Evolutionary conservation across 2,797 vertebrate species (phyloP).

Genomic region (Graptemys geographica): DNA sequence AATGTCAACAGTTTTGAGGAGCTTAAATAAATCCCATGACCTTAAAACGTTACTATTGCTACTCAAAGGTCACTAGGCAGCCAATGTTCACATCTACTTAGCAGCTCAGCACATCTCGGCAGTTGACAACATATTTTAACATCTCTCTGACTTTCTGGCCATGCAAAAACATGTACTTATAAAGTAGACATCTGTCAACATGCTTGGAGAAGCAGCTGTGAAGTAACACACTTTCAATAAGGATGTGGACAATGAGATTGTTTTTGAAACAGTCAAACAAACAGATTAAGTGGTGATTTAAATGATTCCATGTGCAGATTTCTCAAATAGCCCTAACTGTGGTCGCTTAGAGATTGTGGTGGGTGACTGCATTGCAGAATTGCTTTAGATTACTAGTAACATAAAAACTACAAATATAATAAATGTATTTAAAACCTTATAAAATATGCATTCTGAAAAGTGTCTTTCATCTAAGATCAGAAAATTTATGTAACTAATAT

Average conservation of each 20-base stretch:
- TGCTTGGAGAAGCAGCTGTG: not conserved
- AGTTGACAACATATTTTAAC: conserved; percentile 46
- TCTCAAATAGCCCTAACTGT: not conserved
- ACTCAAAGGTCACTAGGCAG: conserved; percentile 59
- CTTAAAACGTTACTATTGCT: conserved; percentile 60
- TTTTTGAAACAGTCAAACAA: not conserved
- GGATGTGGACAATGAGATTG: not conserved
- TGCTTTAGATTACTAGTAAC: not conserved
- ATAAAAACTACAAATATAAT: accelerated
- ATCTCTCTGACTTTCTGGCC: not conserved
- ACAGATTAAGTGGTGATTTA: not conserved
- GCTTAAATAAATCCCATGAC: conserved; percentile 53
- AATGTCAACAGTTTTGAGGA: conserved; percentile 67
- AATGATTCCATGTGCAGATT: not conserved
- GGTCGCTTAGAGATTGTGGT: not conserved
- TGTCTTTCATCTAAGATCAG: not conserved
- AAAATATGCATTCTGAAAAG: not conserved
- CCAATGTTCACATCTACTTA: conserved; percentile 19
- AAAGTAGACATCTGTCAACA: conserved; percentile 19
- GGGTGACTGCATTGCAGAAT: accelerated
- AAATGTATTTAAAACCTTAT: not conserved
- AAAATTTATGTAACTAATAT: not conserved
- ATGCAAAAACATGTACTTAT: conserved; percentile 20
- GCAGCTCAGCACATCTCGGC: not conserved
- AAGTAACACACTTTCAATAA: not conserved